Percentiles rank a stretch among this genome's conserved stretches.
Evolutionary conservation across 2,113 vertebrate species (phyloP).

Genomic region (Picathartes gymnocephalus): DNA sequence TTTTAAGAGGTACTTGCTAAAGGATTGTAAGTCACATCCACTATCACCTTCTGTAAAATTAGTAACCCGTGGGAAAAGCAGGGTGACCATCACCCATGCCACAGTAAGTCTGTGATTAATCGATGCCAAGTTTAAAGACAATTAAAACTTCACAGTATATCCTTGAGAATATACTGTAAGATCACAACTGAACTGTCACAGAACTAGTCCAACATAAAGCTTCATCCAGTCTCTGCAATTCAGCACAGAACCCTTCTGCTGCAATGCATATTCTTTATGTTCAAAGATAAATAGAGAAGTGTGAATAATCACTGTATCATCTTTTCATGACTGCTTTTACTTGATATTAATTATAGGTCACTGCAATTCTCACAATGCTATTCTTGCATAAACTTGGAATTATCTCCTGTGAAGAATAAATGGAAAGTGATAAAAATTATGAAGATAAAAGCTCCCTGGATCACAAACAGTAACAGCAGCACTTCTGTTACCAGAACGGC

Average conservation of each 20-base stretch:
- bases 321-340: neutral
- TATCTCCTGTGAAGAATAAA: neutral
- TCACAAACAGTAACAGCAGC: neutral
- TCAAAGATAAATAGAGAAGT: neutral
- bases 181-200: neutral
- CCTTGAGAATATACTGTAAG: neutral
- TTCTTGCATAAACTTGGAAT: neutral
- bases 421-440: neutral
- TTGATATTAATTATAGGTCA: neutral
- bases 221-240: neutral
- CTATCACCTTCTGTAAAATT: neutral
- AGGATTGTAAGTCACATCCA: neutral
- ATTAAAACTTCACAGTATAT: neutral
- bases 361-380: neutral
- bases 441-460: neutral
- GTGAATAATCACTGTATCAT: neutral
- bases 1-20: neutral
- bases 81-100: neutral
- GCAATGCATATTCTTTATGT: neutral
- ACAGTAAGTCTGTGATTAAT: neutral
- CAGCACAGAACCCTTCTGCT: neutral
- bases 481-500: neutral
- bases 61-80: neutral
- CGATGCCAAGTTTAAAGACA: neutral
- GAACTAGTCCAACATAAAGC: neutral